Evolutionary conservation across 2,797 vertebrate species (phyloP), one percentile per base, ranked within the genome.

Genomic region (Sebastes melanostomus): DNA sequence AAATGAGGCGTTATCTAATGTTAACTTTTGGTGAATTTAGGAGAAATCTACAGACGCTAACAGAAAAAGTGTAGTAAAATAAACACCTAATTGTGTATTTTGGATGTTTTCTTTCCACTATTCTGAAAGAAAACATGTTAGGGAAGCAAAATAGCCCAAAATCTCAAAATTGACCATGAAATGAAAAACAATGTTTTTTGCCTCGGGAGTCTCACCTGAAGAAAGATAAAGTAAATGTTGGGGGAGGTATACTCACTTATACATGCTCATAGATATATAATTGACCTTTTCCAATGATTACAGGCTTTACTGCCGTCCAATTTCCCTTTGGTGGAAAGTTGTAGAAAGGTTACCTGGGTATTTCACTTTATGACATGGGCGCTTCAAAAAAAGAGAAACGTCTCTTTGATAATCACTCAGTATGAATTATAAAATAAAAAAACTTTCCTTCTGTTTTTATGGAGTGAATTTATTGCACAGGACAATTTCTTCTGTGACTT

Each of bases 281-380:
- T 52, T 91, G 77, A 87, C 77, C 79, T 93, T 91, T 94, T 75
- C 46, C n/a, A 46, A 50, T 52, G 72, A 85, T 85, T 84, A 80
- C 34, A 46, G 70, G 6, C 60, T 77, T 81, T 81, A 29, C 6
- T 55, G 59, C 30, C 27, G 63, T 72, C 65, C 79, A 81, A 63
- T 71, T 79, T 76, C 9, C 3, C 42, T 77, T 73, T 62, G 46
- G 34, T 59, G 25, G 61, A 88, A 88, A 82, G 60, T 66, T 70
- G 75, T 18, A 65, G 75, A 90, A 91, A 92, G 71, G 83, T 86
- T 77, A 70, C 27, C 22, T 4, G 42, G 67, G 63, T 80, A 69
- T 81, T 83, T 84, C 55, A 85, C 59, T 81, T 67, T 6, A 59
- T 12, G 65, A 75, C 4, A 66, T 38, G 42, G 42, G 18, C 0